Percentiles rank a stretch among this genome's conserved stretches.
Evolutionary conservation across 1,140 invertebrate species (phyloP).

Genomic region (Plodia interpunctella): DNA sequence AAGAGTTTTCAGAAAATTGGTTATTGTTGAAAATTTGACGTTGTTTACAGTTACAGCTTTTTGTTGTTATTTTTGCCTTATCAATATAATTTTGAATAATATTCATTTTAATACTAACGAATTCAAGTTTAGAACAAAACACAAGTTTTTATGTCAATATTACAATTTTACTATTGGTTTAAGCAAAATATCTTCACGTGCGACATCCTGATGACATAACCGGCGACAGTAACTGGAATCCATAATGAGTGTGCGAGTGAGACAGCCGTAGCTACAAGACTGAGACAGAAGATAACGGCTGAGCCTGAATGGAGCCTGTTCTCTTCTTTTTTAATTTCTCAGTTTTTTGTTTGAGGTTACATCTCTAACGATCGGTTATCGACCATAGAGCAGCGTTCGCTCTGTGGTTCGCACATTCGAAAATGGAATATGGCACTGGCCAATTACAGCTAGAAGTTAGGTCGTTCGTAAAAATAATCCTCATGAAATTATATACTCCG

Average conservation of each 20-base stretch:
- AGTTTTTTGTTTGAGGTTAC: slow-evolving; percentile 1
- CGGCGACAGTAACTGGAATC: slow-evolving; percentile 7
- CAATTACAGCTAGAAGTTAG: too few relatives aligned
- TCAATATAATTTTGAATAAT: too few relatives aligned
- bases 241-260: slow-evolving; percentile 11
- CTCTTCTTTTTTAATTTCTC: slow-evolving; percentile 10
- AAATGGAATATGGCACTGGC: too few relatives aligned
- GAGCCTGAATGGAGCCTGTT: slow-evolving; percentile 21
- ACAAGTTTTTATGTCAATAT: background rate
- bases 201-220: slow-evolving; percentile 13
- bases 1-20: too few relatives aligned
- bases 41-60: too few relatives aligned
- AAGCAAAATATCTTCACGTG: slow-evolving; percentile 10
- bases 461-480: too few relatives aligned
- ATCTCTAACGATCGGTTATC: background rate
- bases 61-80: too few relatives aligned
- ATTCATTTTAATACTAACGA: too few relatives aligned
- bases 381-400: background rate
- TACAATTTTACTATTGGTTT: slow-evolving; percentile 7
- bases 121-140: too few relatives aligned
- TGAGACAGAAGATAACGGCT: slow-evolving; percentile 19
- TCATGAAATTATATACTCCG: too few relatives aligned
- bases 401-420: too few relatives aligned
- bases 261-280: background rate
- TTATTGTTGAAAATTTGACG: too few relatives aligned